Base-by-base conservation (phyloP, 2,797 vertebrate species). In the Cichlasoma orientale region DNA sequence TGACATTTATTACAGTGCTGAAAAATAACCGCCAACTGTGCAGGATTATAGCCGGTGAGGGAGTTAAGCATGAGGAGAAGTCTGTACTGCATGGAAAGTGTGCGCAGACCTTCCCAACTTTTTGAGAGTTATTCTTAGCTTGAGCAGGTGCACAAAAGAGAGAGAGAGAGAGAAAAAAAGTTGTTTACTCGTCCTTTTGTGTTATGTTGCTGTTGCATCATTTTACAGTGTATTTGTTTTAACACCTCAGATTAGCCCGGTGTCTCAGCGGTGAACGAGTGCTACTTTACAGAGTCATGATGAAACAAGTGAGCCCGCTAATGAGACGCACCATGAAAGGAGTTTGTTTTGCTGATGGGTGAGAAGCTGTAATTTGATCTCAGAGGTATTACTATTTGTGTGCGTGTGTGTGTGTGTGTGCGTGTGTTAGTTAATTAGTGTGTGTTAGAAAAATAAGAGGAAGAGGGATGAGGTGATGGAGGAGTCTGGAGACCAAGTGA, bases 321-420 rank as follows among this genome's bases (percentile, higher is more conserved):
- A 84, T 74, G 82, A 87, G 75, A 58, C 1, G 1, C 31, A 7
- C n/a, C 12, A 18, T 2, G 0, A 18, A 29, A 66, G 41, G 61
- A 23, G 19, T 23, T 9, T 18, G 73, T 74, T 84, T 76, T 59
- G 57, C 63, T 68, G 50, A 7, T 3, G 11, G 59, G 73, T 74
- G 74, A 66, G 76, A 80, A 68, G 14, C 31, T 53, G 0, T 87
- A 82, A 89, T 89, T 83, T 73, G 58, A 55, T 70, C 88, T 75
- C 80, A 18, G 44, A 77, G 82, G 82, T 56, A 63, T 88, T 27
- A 11, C 19, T 53, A 12, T 76, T 13, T 68, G 7, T 71, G 18
- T 44, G 16, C n/a, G 27, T 27, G 27, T 27, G 27, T 27, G 27
- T 27, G 27, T 27, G 27, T 27, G 27, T 27, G 27, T 27, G 27